Percentiles rank a stretch among this genome's conserved stretches.
phyloP scores from a whole-genome alignment of 2,888 invertebrate species.

The Agrotis clavis region DNA sequence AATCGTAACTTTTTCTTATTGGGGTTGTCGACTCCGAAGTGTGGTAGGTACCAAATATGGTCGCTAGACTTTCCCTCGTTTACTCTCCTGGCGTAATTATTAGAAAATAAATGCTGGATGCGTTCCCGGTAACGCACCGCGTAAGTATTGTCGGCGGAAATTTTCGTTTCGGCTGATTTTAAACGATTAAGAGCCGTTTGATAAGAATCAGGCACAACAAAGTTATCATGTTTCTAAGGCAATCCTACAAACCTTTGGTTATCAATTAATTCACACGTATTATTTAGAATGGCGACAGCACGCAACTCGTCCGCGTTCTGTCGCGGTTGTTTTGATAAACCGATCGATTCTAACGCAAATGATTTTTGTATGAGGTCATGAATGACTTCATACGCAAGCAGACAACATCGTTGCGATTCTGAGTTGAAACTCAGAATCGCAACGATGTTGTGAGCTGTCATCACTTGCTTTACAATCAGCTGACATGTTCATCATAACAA shows the following conservation, averaged over 20 bases:
- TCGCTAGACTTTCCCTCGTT: too few relatives aligned
- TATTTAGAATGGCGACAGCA: neutral
- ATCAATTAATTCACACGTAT: conserved; percentile 4
- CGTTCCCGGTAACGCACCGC: neutral
- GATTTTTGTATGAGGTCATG: neutral
- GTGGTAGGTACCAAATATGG: conserved; percentile 3
- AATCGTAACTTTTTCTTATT: conserved; percentile 2
- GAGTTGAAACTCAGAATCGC: conserved; percentile 7
- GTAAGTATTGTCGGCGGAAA: neutral
- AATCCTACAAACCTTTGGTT: neutral
- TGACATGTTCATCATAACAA: neutral
- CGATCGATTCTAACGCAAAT: too few relatives aligned
- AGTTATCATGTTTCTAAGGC: neutral
- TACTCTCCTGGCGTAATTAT: too few relatives aligned
- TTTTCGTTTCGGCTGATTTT: neutral
- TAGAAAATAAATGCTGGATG: too few relatives aligned
- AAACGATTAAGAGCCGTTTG: neutral
- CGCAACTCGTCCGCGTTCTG: conserved; percentile 4
- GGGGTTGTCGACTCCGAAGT: conserved; percentile 3
- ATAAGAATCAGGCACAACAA: conserved; percentile 2
- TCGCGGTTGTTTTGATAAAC: neutral
- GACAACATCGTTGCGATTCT: too few relatives aligned
- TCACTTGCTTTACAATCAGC: neutral
- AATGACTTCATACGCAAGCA: too few relatives aligned
- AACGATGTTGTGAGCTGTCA: conserved; percentile 6